These are phyloP conservation scores for Triops cancriformis DNA, from an alignment of 1,140 invertebrate genomes.

Conservation along the genomic window DNA sequence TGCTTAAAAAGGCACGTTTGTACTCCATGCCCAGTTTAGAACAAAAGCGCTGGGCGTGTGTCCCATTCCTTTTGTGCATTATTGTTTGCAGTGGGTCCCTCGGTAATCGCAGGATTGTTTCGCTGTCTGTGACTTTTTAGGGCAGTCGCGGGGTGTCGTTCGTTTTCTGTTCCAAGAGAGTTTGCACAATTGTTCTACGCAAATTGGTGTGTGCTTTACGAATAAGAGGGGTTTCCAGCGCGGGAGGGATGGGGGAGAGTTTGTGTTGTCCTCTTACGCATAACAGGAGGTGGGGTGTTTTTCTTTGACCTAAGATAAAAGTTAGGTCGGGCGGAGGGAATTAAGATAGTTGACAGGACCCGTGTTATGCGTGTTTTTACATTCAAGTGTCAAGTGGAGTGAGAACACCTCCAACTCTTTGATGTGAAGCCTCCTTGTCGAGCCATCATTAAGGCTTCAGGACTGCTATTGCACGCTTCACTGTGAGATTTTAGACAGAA, in stretches of 20 bases:
- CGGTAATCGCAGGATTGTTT: not conserved
- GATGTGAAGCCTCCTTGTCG: conserved; percentile 12
- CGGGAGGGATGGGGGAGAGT: not conserved
- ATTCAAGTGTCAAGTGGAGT: conserved; percentile 6
- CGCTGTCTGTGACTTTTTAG: not conserved
- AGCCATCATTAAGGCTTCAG: conserved; percentile 10
- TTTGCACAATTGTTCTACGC: not conserved
- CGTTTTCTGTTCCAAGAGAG: not conserved
- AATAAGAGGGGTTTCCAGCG: not conserved
- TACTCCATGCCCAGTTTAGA: not conserved
- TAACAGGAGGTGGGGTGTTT: conserved; percentile 6
- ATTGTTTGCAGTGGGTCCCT: not conserved
- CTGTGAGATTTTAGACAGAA: conserved; percentile 1
- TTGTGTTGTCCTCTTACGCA: conserved; percentile 9
- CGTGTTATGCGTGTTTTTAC: conserved; percentile 9
- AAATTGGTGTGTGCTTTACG: conserved; percentile 8
- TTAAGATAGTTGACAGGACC: not conserved
- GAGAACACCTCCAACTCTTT: conserved; percentile 6
- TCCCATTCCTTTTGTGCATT: not conserved
- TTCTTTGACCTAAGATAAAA: conserved; percentile 14
- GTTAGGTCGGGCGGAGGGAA: conserved; percentile 3
- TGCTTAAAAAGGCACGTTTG: not conserved
- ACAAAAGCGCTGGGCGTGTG: conserved; percentile 2
- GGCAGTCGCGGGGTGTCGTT: not conserved
- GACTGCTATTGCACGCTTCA: conserved; percentile 10